Percentiles rank a stretch among this genome's conserved stretches.
Evolutionary conservation across 2,113 vertebrate genomes (phyloP).

Genomic region (Nannobrachium achirus): DNA sequence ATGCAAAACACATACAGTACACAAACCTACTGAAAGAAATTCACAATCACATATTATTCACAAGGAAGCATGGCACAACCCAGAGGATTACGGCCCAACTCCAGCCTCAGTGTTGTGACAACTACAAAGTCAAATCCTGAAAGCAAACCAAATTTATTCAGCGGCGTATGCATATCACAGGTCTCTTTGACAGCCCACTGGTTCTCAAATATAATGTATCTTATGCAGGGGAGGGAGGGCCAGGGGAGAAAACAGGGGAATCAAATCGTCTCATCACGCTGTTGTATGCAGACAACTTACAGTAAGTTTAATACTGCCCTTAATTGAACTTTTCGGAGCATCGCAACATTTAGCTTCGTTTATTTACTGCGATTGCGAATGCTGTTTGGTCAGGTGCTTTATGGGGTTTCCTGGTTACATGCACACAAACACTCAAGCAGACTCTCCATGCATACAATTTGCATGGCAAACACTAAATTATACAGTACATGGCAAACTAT

Average conservation of each 20-base stretch:
- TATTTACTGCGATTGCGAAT: no score
- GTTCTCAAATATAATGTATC: not conserved
- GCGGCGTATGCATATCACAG: not conserved
- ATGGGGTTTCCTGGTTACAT: no score
- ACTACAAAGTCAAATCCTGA: not conserved
- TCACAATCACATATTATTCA: slow-evolving; percentile 37
- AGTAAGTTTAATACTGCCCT: no score
- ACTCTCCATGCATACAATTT: not conserved
- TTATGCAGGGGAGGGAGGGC: not conserved
- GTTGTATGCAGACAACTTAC: no score
- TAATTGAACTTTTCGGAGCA: no score
- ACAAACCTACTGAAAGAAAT: slow-evolving; percentile 28
- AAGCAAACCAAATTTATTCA: not conserved
- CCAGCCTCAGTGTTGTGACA: slow-evolving; percentile 18
- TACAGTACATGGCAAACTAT: no score
- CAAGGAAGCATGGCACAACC: slow-evolving; percentile 1
- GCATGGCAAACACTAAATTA: not conserved
- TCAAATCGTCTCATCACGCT: no score
- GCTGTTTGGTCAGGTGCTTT: no score
- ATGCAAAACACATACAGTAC: slow-evolving; percentile 8
- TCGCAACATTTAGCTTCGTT: no score
- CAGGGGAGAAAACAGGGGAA: not conserved
- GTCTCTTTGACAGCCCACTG: not conserved
- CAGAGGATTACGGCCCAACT: slow-evolving; percentile 18
- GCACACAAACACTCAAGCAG: no score